phyloP scores from a whole-genome alignment of 1,140 invertebrate species.

The Drosophila quadrilineata region DNA sequence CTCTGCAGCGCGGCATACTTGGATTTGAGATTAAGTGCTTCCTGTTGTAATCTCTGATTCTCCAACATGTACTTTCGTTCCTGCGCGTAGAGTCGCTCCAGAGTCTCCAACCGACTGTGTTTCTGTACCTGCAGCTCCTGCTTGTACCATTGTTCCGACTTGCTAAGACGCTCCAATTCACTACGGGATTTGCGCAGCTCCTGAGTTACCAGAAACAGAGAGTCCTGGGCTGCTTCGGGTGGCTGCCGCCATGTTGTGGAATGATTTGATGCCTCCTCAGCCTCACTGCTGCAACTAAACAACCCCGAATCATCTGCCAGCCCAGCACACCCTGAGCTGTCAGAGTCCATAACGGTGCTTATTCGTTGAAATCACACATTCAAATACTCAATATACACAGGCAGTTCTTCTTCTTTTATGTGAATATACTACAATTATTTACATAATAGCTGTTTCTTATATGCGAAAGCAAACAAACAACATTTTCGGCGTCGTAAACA shows the following conservation, averaged over 20 bases:
- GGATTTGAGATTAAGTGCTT: constrained; percentile 46
- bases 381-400: background rate
- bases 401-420: background rate
- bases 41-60: constrained; percentile 69
- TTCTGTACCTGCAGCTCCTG: constrained; percentile 69
- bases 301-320: constrained; percentile 58
- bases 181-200: constrained; percentile 65
- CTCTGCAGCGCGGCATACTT: constrained; percentile 50
- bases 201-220: constrained; percentile 50
- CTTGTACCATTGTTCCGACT: constrained; percentile 78
- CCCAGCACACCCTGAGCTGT: constrained; percentile 16
- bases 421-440: background rate
- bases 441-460: background rate
- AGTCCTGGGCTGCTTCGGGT: background rate
- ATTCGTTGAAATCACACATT: too few relatives aligned
- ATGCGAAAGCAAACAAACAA: constrained; percentile 16
- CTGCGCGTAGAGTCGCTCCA: constrained; percentile 70
- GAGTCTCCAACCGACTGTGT: constrained; percentile 56
- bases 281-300: constrained; percentile 57
- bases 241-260: constrained; percentile 8
- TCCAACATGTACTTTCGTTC: constrained; percentile 74
- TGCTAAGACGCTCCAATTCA: constrained; percentile 66
- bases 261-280: constrained; percentile 13
- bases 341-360: constrained; percentile 45
- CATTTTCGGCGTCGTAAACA: constrained; percentile 45